phyloP scores from a whole-genome alignment of 1,140 invertebrate genomes.

The Eubasilissa regina region DNA sequence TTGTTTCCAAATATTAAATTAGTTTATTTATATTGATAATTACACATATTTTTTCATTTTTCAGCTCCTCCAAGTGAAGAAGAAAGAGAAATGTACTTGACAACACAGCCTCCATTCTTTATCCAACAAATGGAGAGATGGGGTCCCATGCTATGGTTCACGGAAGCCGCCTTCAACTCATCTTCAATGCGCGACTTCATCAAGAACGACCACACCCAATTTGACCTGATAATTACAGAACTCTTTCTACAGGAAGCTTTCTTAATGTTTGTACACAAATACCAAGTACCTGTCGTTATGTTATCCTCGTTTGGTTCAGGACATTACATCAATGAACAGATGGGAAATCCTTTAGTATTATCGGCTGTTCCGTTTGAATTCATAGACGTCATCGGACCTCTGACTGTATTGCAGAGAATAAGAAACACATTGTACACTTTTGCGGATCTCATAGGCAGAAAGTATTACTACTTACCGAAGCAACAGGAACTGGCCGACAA shows the following conservation, averaged over 20 bases:
- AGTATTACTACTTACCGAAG: conserved; percentile 47
- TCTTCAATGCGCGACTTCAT: conserved; percentile 62
- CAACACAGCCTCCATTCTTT: conserved; percentile 43
- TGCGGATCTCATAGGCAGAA: conserved; percentile 46
- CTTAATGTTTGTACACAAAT: conserved; percentile 68
- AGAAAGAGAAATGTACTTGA: conserved; percentile 42
- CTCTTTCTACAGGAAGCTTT: conserved; percentile 68
- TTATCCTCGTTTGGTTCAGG: conserved; percentile 64
- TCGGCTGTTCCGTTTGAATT: conserved; percentile 53
- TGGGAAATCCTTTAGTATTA: conserved; percentile 66
- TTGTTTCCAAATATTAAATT: no score
- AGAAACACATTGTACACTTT: conserved; percentile 48
- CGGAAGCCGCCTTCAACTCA: conserved; percentile 53
- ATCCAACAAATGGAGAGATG: conserved; percentile 51
- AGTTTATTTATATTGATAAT: no score
- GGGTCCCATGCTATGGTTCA: conserved; percentile 52
- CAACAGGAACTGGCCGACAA: conserved; percentile 63
- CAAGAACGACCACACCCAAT: conserved; percentile 63
- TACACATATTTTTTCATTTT: no score
- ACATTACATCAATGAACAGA: conserved; percentile 66
- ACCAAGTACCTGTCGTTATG: conserved; percentile 66
- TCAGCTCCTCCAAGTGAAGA: conserved; percentile 43
- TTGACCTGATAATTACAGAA: conserved; percentile 66
- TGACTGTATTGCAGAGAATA: conserved; percentile 53
- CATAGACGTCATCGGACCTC: conserved; percentile 45